Base-by-base conservation (phyloP, 1,140 invertebrate genomes). In the Tetramorium simillimum region DNA sequence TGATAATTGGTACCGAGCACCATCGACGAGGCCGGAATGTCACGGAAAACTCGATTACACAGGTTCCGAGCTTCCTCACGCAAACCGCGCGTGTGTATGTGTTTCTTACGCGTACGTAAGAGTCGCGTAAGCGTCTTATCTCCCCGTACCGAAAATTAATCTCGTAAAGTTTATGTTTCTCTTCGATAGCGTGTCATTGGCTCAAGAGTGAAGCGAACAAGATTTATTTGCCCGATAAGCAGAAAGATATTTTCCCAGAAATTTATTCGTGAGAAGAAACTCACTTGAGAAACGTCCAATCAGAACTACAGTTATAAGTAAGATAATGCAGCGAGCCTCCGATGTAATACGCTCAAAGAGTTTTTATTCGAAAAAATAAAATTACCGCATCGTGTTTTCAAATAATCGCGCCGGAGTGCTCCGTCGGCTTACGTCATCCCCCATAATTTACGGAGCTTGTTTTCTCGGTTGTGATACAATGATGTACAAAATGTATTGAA, bases 1-100 rank as follows among this genome's bases (percentile, higher is more conserved):
- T 69, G 80, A 84, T 84, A 84, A 84, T 84, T 84, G 69, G 80
- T 43, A 81, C 63, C 78, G 78, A 81, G 78, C 75, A 72, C 80
- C 53, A 75, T 84, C 80, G 69, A 84, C 56, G 80, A 84, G 69
- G 53, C 53, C 40, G 80, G 53, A 84, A 84, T 84, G 80, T 84
- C 69, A 69, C 40, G 53, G 56, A 49, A 84, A 84, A 84, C 53
- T 84, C 53, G 56, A 84, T 84, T 84, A 82, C 40, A 58, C 67
- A 18, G 69, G 40, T n/a, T 60, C 53, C 53, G 40, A 62, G 69
- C 69, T 49, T 84, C 80, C 58, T 75, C 40, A 43, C n/a, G 10
- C 5, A 49, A 73, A 43, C 53, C 43, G 5, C 9, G 3, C 9
- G 18, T 33, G 9, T 60, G 40, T 33, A 4, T 3, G 33, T 62